phyloP scores from a whole-genome alignment of 30 jellyfish, hydroid and myxozoan genomes.

The Pelagia noctiluca region DNA sequence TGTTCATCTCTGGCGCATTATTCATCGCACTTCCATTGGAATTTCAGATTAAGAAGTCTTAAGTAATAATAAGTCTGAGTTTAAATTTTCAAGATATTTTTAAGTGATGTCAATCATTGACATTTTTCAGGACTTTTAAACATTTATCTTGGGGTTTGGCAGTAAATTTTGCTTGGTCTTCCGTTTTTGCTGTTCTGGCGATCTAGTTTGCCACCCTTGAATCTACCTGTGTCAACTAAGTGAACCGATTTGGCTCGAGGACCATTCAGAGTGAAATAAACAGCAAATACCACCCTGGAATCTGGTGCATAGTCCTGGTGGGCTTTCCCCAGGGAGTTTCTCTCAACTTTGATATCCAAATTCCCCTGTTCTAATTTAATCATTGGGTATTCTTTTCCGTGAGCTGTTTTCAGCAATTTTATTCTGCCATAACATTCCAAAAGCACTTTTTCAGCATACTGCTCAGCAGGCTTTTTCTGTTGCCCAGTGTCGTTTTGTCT shows the following conservation, averaged over 20 bases:
- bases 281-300: constrained; percentile 13
- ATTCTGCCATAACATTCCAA: constrained; percentile 9
- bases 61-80: no score
- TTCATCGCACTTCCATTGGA: no score
- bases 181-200: constrained; percentile 6
- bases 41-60: no score
- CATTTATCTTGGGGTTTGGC: no score
- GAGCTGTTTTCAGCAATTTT: background rate
- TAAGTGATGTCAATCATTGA: no score
- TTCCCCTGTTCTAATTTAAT: constrained; percentile 29
- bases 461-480: background rate
- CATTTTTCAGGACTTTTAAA: no score
- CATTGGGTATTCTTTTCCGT: background rate
- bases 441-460: background rate
- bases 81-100: no score
- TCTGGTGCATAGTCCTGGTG: constrained; percentile 14
- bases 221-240: background rate
- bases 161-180: background rate
- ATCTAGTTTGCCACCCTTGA: background rate
- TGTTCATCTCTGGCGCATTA: no score
- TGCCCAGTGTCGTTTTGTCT: background rate
- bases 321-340: constrained; percentile 10
- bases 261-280: constrained; percentile 13
- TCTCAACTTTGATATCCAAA: background rate
- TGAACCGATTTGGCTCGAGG: constrained; percentile 10